Base-by-base conservation (phyloP, 2,113 vertebrate genomes). In the Ailurus styani region DNA sequence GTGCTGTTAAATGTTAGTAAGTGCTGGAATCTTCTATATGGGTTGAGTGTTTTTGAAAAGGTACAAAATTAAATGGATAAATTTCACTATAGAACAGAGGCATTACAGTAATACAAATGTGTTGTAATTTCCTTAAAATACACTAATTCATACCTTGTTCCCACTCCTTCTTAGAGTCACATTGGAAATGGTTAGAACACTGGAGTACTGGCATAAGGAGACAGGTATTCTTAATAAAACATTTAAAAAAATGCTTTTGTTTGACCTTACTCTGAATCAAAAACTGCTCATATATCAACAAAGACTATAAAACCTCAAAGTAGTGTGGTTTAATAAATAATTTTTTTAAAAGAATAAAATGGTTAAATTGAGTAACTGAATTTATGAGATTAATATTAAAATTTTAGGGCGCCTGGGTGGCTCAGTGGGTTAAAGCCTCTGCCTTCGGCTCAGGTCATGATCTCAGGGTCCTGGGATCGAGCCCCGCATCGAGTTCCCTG, bases 81-180 rank as follows among this genome's bases (percentile, higher is more conserved):
- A 75, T 29, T 87, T 47, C 27, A 18, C 10, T 34, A 57, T 31
- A 66, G 17, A 60, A 68, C 11, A 60, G 14, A 79, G 34, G 79
- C 21, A 84, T 47, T 64, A 37, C 3, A 52, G 4, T 21, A 45
- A 47, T 93, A 78, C 11, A 40, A 11, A 68, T 40, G 4, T 84
- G 11, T 45, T 85, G 18, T 87, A 40, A 68, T 60, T 42, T 82
- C 37, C 18, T 73, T 57, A 79, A 88, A 84, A 50, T 34, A 40
- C 6, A 62, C 1, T 37, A 15, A 29, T 55, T 20, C 27, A 23
- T 5, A 40, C 17, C 3, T 2, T 14, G 0, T n/a, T 0, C 6
- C 5, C 7, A 5, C 6, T 40, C 29, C 9, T 4, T 20, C 15
- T n/a, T 21, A n/a, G 3, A n/a, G 9, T 82, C 42, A 55, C 12